Evolutionary conservation across 64 coral and sea anemone genomes (phyloP), one percentile per base, ranked within the genome.

Genomic region (Stichodactyla mertensii): DNA sequence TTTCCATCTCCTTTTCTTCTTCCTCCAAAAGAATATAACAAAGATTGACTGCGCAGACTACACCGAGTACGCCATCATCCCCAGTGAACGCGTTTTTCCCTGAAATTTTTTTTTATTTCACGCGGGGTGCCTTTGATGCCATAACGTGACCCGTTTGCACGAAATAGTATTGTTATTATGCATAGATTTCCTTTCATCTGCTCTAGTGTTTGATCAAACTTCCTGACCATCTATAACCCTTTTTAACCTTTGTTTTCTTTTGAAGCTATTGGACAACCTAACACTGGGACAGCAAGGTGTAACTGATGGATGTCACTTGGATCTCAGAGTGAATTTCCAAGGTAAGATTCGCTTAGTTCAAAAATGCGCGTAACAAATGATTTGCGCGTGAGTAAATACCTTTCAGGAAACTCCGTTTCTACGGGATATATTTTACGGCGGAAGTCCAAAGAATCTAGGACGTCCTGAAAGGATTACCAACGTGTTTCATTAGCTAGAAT

Each of bases 241-340:
- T 52, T 79, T 52, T 79, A 79, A 79, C 66, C 62, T 26, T 14
- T 57, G 55, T 70, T 71, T 80, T 82, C 28, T 9, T 52, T 90
- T 82, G 71, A 57, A 99, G 97, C 88, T 99, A 2, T 54, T 90
- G 79, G 97, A 99, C 66, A 91, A 82, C 54, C 62, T 99, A 52
- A 99, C 97, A 4, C 83, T 99, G 24, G 93, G 97, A 61, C 97
- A 99, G 45, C 97, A 99, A 86, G 91, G 88, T 60, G 88, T 99
- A 31, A 24, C 78, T 52, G 90, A 99, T 69, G 83, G 77, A 52
- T 81, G 82, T n/a, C 93, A 92, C 36, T 62, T 99, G 58, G 97
- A 99, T 89, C 85, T 99, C 11, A 51, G 93, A 88, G 91, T 99
- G 55, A 92, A 99, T 84, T 99, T 99, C 64, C 90, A 95, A 95